Base-by-base conservation (phyloP, 2,113 vertebrate genomes). In the Lontra canadensis region DNA sequence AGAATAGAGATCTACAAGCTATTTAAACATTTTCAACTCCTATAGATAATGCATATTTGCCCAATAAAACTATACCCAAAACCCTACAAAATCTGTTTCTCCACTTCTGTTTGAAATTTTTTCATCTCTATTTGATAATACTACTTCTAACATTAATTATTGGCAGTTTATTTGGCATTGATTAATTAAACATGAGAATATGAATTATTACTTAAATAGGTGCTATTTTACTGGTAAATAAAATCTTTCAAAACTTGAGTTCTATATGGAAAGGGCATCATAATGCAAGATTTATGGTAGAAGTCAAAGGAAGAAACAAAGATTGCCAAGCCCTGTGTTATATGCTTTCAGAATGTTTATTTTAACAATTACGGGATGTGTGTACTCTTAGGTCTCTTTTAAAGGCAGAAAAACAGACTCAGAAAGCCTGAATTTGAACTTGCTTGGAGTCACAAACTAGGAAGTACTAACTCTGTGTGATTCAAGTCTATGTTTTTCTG, bases 241-340 rank as follows among this genome's bases (percentile, higher is more conserved):
- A 61, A 94, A 65, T 92, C 65, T 88, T 90, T 97, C 23, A 91
- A 94, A 96, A 91, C 39, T 44, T 12, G 78, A 49, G 25, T 71
- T 67, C 42, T 44, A 1, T 80, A 6, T 42, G 23, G 25, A 69
- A 93, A 25, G 34, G 18, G 9, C 52, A 49, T 87, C 47, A 65
- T 65, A 85, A 76, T 61, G 7, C 44, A 95, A 34, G 31, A 71
- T 14, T 86, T 88, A 23, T 21, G 11, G 44, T 80, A 14, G 21
- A 47, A 69, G 36, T 78, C 12, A n/a, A 74, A 81, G 31, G 7
- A 55, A 44, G n/a, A 69, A 93, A 29, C 26, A 81, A n/a, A 74
- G 34, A 76, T 29, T 69, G 10, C 18, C 36, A 95, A 36, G 25
- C 47, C 47, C 61, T 67, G 13, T 42, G 34, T 80, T 83, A 83